Base-by-base conservation (phyloP, 1,140 invertebrate genomes). In the Rhyzopertha dominica region DNA sequence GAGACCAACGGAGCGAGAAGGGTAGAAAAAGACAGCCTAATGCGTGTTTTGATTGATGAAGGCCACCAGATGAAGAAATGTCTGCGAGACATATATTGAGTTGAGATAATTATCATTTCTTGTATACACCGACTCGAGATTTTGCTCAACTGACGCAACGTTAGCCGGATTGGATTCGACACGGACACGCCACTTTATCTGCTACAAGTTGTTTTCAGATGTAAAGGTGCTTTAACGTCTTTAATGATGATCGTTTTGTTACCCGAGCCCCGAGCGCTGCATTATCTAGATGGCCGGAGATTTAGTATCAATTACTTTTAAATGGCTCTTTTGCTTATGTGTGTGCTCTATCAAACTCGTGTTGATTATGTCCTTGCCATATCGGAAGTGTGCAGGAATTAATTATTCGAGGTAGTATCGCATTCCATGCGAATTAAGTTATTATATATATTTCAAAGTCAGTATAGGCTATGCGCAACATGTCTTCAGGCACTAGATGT, bases 31-130 rank as follows among this genome's bases (percentile, higher is more conserved):
- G 54, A 56, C 56, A 51, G 49, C 32, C 56, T 61, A 59, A 59
- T 59, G 58, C 49, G 51, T 37, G 47, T 35, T 52, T 47, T 63
- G 61, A 63, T 63, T 63, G 58, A 63, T 63, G 61, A 51, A 57
- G 61, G 61, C 61, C 61, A 63, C 61, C 61, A 59, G 56, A 63
- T 61, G 53, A 60, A 61, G 60, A 59, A 62, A 61, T 56, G 56
- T 62, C 47, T 54, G 53, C 53, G 40, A 53, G 56, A 58, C 56
- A 56, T 56, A 54, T 58, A 58, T 58, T 53, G 55, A 56, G 53
- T 55, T 43, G 43, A 50, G 56, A 61, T 61, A 56, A 58, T 58
- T 61, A 54, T 61, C 53, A 37, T 58, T 58, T 47, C 39, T 41
- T 53, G 42, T 51, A 43, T 37, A 38, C 42, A 45, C 32, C 4